Evolutionary conservation across 2,797 vertebrate genomes (phyloP), one percentile per base, ranked within the genome.

Genomic region (Oryzias sinensis): DNA sequence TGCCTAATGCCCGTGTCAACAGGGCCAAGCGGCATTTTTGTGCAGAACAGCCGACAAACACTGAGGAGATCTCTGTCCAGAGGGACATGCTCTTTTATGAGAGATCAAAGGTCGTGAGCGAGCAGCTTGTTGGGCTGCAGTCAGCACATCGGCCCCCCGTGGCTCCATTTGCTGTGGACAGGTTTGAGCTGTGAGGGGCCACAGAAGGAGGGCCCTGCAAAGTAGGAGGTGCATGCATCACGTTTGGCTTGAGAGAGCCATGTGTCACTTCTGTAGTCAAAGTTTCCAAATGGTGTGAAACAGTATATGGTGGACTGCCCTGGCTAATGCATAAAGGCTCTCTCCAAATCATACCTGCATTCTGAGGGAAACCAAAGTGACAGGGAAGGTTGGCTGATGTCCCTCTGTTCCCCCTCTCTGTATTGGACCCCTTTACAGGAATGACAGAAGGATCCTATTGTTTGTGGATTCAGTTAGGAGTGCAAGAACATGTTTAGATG

Each of bases 1-100:
- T 71, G 37, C 29, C 17, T 81, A 83, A 86, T 81, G 66, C 61
- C 79, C 65, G 14, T 79, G 73, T 88, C 83, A 79, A 75, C 72
- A 62, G 50, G 52, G 47, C 78, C 72, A 59, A 62, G 61, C 56
- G 7, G 56, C 59, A 66, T 75, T 82, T 33, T 84, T 81, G 76
- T 83, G 69, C 47, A 0, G 4, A 56, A 33, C 70, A 62, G 68
- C 44, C 47, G 55, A 43, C 67, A 60, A 60, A 65, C 77, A 80
- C 67, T 71, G 68, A 77, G 74, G 57, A 72, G 49, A 70, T 74
- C 77, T 74, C 18, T 83, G 77, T 79, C 59, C 49, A 25, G 49
- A 55, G 73, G 72, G 59, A 76, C 69, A 25, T 29, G 72, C 55
- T 68, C 74, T 66, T 76, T 83, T 79, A 74, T 72, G 29, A 57